Conservation (phyloP, 1,140 invertebrate species). For the Drosophila quadrilineata region DNA sequence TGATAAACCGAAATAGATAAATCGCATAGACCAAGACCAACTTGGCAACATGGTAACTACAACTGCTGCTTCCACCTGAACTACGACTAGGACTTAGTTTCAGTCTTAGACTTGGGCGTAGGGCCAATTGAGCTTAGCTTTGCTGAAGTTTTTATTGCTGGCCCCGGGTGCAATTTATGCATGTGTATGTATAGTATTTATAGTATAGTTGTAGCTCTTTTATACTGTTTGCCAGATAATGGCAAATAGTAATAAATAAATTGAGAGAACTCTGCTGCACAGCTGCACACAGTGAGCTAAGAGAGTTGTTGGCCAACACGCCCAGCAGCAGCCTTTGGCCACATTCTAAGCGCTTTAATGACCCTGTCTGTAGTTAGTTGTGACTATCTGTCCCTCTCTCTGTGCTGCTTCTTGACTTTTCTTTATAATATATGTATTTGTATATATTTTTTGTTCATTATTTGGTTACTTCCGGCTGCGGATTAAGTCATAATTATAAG, state of each 20-base stretch:
- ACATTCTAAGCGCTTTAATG: constrained; percentile 15
- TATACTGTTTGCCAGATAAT: constrained; percentile 59
- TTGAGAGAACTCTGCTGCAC: constrained; percentile 36
- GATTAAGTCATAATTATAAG: constrained; percentile 65
- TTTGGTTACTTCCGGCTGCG: constrained; percentile 31
- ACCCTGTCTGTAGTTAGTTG: background rate
- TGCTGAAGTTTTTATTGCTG: constrained; percentile 69
- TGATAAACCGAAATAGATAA: constrained; percentile 78
- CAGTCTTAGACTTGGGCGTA: background rate
- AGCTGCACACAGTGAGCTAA: constrained; percentile 43
- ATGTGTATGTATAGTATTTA: no score
- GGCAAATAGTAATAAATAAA: constrained; percentile 64
- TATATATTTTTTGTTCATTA: no score
- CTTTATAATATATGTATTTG: no score
- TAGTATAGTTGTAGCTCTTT: no score
- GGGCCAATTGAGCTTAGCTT: no score
- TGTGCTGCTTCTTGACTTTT: background rate
- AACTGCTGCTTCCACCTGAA: no score
- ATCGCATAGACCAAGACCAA: constrained; percentile 29
- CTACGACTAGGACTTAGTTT: no score
- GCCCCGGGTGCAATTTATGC: constrained; percentile 49
- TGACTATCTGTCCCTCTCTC: constrained; percentile 1
- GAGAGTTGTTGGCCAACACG: constrained; percentile 68
- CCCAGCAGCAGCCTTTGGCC: background rate
- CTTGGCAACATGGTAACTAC: no score